A percentile compares a stretch with the other conserved stretches of the same genome.
These are phyloP conservation scores for Barypeithes pellucidus DNA, from an alignment of 2,888 invertebrate species.

Conservation along the genomic window DNA sequence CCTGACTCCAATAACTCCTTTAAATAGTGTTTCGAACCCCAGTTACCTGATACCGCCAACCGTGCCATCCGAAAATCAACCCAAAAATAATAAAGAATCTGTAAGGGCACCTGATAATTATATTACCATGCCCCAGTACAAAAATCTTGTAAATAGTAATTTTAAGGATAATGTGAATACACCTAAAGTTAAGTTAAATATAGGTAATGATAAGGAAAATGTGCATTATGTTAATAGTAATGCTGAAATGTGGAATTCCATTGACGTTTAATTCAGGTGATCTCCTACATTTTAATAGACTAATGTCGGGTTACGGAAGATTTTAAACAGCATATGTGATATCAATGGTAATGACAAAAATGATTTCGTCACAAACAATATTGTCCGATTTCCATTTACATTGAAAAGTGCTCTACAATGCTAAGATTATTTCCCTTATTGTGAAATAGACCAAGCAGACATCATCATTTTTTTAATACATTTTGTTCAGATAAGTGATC, in stretches of 20 bases:
- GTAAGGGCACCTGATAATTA: constrained; percentile 70
- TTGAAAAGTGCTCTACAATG: too few relatives aligned
- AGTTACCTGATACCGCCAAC: constrained; percentile 65
- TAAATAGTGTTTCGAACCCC: constrained; percentile 67
- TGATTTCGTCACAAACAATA: too few relatives aligned
- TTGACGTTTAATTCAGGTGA: constrained; percentile 30
- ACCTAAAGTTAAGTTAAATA: constrained; percentile 52
- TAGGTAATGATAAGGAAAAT: constrained; percentile 57
- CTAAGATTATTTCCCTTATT: too few relatives aligned
- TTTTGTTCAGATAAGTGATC: too few relatives aligned
- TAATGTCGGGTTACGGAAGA: too few relatives aligned
- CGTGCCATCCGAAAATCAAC: constrained; percentile 51
- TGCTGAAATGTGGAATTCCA: constrained; percentile 37
- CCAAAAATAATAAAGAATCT: constrained; percentile 57
- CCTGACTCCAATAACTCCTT: constrained; percentile 56
- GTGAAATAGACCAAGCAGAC: too few relatives aligned
- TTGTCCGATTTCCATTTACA: too few relatives aligned
- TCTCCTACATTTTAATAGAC: background rate
- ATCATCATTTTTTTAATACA: too few relatives aligned
- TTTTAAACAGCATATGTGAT: too few relatives aligned
- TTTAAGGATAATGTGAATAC: constrained; percentile 41
- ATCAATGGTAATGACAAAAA: too few relatives aligned
- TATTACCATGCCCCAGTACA: constrained; percentile 73
- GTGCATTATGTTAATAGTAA: constrained; percentile 64
- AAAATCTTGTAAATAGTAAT: constrained; percentile 66